Conservation (phyloP, 2,797 vertebrate genomes). For the Falco berigora region DNA sequence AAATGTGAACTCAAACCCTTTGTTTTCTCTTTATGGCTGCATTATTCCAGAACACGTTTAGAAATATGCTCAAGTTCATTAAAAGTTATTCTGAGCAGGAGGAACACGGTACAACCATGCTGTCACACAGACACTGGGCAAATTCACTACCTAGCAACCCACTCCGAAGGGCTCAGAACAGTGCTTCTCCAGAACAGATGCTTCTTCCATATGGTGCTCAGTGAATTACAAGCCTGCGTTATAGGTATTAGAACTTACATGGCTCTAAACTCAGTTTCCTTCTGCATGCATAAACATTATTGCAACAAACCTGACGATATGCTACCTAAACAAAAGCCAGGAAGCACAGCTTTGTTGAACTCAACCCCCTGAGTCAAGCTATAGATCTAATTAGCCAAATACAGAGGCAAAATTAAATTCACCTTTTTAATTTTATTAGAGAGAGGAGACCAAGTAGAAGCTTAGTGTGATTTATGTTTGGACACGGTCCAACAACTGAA, state of each 20-base stretch:
- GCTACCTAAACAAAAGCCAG: neutral
- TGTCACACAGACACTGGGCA: neutral
- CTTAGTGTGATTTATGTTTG: neutral
- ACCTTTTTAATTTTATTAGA: neutral
- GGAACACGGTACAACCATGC: neutral
- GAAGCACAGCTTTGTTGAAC: neutral
- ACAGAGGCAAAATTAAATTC: neutral
- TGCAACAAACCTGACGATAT: neutral
- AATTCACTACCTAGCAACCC: slow-evolving; percentile 18
- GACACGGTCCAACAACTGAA: neutral
- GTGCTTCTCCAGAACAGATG: neutral
- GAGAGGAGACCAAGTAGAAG: neutral
- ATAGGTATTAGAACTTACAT: neutral
- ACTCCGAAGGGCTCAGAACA: neutral
- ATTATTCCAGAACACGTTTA: neutral
- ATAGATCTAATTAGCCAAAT: neutral
- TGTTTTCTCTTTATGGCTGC: neutral
- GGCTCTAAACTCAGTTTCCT: neutral
- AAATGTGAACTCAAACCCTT: neutral
- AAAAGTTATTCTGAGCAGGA: neutral
- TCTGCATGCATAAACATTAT: neutral
- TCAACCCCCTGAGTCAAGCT: neutral
- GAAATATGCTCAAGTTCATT: neutral
- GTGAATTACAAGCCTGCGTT: neutral
- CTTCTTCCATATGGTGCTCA: slow-evolving; percentile 20